Evolutionary conservation across 2,888 invertebrate species (phyloP).

Genomic region (Cryptus armator): DNA sequence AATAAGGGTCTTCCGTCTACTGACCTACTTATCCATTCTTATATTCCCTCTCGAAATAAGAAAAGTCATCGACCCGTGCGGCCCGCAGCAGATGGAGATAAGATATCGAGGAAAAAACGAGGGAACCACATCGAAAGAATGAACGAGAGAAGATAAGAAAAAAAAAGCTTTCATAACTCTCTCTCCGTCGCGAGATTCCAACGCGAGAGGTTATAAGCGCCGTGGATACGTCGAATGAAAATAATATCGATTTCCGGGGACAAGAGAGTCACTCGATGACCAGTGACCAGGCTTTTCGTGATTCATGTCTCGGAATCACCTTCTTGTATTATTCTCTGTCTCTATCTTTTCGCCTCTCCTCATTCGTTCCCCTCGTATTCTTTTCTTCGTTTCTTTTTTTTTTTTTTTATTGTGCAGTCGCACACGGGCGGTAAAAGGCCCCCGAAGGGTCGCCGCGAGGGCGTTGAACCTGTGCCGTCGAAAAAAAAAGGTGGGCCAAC

Average conservation of each 20-base stretch:
- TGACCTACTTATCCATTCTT: slow-evolving; percentile 27
- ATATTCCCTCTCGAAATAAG: slow-evolving; percentile 10
- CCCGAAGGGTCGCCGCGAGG: slow-evolving; percentile 64
- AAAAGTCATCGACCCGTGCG: slow-evolving; percentile 14
- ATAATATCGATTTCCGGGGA: slow-evolving; percentile 61
- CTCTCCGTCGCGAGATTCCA: slow-evolving; percentile 13
- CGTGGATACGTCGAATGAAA: slow-evolving; percentile 33
- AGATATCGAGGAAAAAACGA: slow-evolving; percentile 20
- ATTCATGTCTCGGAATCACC: slow-evolving; percentile 54
- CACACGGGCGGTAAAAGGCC: slow-evolving; percentile 40
- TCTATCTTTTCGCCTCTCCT: slow-evolving; percentile 9
- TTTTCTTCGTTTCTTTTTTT: slow-evolving; percentile 34
- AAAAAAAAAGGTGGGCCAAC: slow-evolving; percentile 69
- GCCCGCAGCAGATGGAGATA: slow-evolving; percentile 11
- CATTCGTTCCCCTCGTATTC: slow-evolving; percentile 25
- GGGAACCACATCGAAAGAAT: slow-evolving; percentile 20
- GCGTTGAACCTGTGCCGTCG: slow-evolving; percentile 67
- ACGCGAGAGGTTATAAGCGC: neutral
- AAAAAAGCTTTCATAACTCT: slow-evolving; percentile 24
- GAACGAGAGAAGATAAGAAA: slow-evolving; percentile 22
- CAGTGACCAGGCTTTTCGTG: slow-evolving; percentile 41
- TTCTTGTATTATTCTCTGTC: neutral
- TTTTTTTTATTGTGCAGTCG: slow-evolving; percentile 34
- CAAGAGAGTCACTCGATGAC: slow-evolving; percentile 30
- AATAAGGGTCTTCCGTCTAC: neutral